Evolutionary conservation across 2,113 vertebrate genomes (phyloP).

Genomic region (Rhinolophus sinicus): DNA sequence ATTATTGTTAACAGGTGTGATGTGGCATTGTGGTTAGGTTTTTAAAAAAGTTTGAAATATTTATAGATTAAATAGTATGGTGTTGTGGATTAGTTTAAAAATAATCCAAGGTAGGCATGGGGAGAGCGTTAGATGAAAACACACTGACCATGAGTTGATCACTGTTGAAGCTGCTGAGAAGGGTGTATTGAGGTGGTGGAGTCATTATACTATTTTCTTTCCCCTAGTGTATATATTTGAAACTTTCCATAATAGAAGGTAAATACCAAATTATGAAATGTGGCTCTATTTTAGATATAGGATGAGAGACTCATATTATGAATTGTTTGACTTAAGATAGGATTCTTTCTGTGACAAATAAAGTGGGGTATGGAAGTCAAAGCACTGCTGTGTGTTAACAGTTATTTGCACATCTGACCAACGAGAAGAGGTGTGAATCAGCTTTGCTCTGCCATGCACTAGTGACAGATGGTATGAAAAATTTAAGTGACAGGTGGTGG

Average conservation of each 20-base stretch:
- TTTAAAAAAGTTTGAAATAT: background rate
- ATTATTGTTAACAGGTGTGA: background rate
- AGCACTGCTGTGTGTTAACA: background rate
- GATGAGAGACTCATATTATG: background rate
- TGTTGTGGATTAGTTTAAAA: background rate
- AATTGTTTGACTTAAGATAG: background rate
- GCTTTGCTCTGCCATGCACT: background rate
- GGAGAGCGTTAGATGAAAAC: background rate
- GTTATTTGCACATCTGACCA: background rate
- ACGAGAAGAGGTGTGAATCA: background rate
- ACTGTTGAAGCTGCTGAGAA: background rate
- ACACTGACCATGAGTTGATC: background rate
- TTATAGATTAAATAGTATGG: constrained; percentile 2
- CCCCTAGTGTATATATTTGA: background rate
- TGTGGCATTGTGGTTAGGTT: background rate
- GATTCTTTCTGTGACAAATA: background rate
- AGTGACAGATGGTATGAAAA: background rate
- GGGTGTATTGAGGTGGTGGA: background rate
- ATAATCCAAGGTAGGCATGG: background rate
- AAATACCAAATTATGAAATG: constrained; percentile 20
- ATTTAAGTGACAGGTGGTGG: constrained; percentile 28
- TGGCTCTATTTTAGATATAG: background rate
- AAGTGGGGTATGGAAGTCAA: background rate
- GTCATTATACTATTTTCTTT: background rate
- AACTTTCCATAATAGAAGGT: background rate